Evolutionary conservation across 2,888 invertebrate species (phyloP).

Genomic region (Suillia variegata): DNA sequence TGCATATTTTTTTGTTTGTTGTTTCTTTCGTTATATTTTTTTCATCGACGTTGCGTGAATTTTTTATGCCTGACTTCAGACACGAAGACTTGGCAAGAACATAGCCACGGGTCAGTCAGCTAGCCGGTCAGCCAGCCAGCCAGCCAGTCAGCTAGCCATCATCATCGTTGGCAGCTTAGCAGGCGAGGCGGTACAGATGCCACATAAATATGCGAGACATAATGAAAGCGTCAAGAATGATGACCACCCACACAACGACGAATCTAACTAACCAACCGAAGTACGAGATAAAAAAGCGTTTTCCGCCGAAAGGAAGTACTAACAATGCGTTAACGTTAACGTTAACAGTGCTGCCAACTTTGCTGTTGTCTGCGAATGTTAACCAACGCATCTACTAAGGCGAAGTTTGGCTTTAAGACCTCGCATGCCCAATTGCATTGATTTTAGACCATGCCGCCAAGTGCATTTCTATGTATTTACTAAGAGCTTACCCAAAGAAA

Average conservation of each 20-base stretch:
- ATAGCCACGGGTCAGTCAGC: no score
- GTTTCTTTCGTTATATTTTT: no score
- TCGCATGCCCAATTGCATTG: background rate
- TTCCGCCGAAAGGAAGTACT: constrained; percentile 44
- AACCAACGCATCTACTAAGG: no score
- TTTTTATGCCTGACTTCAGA: background rate
- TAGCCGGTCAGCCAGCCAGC: no score
- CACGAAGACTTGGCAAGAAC: constrained; percentile 2
- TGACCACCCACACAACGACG: constrained; percentile 33
- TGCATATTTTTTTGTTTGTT: no score
- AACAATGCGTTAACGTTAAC: constrained; percentile 28
- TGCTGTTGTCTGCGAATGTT: no score
- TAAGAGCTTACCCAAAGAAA: background rate
- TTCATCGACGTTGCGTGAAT: no score
- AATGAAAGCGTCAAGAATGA: constrained; percentile 46
- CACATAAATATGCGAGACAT: constrained; percentile 47
- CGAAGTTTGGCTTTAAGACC: no score
- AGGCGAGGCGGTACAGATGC: constrained; percentile 30
- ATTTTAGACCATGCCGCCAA: no score
- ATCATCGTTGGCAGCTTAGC: constrained; percentile 28
- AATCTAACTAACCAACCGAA: background rate
- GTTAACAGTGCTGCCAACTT: background rate
- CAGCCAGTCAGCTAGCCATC: no score
- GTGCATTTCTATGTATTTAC: no score
- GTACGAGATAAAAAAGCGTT: constrained; percentile 2